Percentiles rank a stretch among this genome's conserved stretches.
Evolutionary conservation across 1,140 invertebrate species (phyloP).

Genomic region (Lepidurus packardi): DNA sequence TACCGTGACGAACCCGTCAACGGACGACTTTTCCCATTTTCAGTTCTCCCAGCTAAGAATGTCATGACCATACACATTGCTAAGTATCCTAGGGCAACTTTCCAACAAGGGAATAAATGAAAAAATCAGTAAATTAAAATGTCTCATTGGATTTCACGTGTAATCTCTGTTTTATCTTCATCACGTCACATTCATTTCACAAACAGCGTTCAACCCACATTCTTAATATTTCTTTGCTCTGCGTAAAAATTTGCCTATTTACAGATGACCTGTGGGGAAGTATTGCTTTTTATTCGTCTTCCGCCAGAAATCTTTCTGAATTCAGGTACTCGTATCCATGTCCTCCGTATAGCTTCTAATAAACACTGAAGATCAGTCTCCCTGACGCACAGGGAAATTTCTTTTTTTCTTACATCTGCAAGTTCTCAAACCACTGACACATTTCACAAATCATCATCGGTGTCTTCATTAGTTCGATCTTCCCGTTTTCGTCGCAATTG

Average conservation of each 20-base stretch:
- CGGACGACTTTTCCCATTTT: background rate
- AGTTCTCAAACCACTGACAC: no score
- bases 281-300: background rate
- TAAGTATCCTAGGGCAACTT: background rate
- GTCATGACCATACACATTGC: background rate
- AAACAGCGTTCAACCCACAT: background rate
- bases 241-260: background rate
- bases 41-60: background rate
- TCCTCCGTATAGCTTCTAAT: background rate
- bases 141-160: background rate
- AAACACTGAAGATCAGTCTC: background rate
- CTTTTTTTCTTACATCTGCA: no score
- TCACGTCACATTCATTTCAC: background rate
- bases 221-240: background rate
- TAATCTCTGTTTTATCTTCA: background rate
- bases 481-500: slow-evolving; percentile 74
- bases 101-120: background rate
- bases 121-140: background rate
- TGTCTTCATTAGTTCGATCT: slow-evolving; percentile 47
- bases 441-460: background rate
- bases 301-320: background rate
- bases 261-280: background rate
- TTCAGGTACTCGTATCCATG: slow-evolving; percentile 5
- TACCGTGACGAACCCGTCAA: background rate
- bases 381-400: no score